Base-by-base conservation (phyloP, 2,888 invertebrate genomes). In the Lasiommata megera region DNA sequence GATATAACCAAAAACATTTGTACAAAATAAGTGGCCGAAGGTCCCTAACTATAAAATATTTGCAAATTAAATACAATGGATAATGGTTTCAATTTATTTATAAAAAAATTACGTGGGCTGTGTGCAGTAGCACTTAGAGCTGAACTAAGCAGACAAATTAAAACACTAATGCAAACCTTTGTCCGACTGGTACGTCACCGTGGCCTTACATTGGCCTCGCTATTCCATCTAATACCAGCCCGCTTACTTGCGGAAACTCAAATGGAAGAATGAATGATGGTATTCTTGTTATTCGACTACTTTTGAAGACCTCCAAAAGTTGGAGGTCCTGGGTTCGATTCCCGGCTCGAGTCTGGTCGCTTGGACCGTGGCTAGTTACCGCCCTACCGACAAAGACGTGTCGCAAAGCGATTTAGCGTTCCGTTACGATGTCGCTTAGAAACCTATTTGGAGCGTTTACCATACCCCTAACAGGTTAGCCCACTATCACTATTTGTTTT, bases 131-230 rank as follows among this genome's bases (percentile, higher is more conserved):
- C 46, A 56, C 37, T 54, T 50, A 55, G 48, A 16, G 14, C 34
- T 8, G 29, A 47, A 29, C 16, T 36, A 46, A 54, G 34, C 41
- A 52, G 41, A 57, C 57, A 47, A 61, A 37, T 41, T 60, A 50
- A 54, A 41, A 47, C 54, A 46, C 40, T 51, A 57, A 54, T 51
- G 50, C 54, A 54, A 29, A 51, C 41, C 52, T 52, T 52, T 52
- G 47, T 41, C 43, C 43, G 43, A 6, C 37, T 50, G 38, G 40
- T 54, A 50, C 29, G 51, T 60, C 57, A 54, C 12, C 12, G 36
- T 16, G 60, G 50, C 57, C 60, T 56, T 54, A 38, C 34, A 8
- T 23, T 54, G 57, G 50, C 60, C 60, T 57, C 60, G 60, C 14
- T 34, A 50, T 47, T 51, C 51, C 38, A 18, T 56, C 53, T 53